These are phyloP conservation scores for Lacerta viridis DNA, from an alignment of 2,797 vertebrate genomes.

Conservation along the genomic window DNA sequence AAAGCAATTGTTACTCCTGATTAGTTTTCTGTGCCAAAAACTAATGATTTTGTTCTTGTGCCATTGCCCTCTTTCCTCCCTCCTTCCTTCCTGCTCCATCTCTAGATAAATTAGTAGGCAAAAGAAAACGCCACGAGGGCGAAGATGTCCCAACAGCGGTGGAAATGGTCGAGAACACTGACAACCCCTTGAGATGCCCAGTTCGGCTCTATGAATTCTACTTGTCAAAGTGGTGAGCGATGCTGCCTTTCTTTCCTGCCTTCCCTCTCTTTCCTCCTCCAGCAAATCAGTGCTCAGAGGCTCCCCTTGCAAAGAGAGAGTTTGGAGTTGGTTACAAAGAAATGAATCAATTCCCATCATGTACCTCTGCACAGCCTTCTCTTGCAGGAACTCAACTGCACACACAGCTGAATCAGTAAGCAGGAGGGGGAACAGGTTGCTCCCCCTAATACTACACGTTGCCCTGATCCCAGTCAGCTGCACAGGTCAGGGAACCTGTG, in stretches of 20 bases:
- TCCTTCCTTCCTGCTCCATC: slow-evolving; percentile 23
- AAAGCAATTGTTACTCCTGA: too few species aligned
- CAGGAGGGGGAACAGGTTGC: background rate
- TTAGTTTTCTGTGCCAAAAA: background rate
- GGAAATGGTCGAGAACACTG: slow-evolving; percentile 95
- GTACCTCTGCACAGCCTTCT: background rate
- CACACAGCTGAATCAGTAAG: background rate
- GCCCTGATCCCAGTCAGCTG: background rate
- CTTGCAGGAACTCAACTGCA: background rate
- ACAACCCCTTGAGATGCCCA: slow-evolving; percentile 95
- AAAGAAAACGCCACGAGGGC: slow-evolving; percentile 89
- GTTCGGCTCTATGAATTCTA: slow-evolving; percentile 98
- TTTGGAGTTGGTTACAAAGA: background rate
- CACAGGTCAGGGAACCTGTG: background rate
- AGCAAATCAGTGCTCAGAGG: background rate
- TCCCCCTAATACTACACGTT: background rate
- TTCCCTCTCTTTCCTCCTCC: background rate
- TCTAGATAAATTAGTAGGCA: slow-evolving; percentile 86
- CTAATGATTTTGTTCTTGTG: background rate
- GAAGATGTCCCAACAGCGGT: slow-evolving; percentile 84
- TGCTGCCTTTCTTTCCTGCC: background rate
- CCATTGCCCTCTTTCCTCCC: background rate
- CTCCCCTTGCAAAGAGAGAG: background rate
- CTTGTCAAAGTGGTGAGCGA: slow-evolving; percentile 95
- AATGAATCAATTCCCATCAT: background rate